Evolutionary conservation across 2,888 invertebrate genomes (phyloP).

Genomic region (Tachina fera): DNA sequence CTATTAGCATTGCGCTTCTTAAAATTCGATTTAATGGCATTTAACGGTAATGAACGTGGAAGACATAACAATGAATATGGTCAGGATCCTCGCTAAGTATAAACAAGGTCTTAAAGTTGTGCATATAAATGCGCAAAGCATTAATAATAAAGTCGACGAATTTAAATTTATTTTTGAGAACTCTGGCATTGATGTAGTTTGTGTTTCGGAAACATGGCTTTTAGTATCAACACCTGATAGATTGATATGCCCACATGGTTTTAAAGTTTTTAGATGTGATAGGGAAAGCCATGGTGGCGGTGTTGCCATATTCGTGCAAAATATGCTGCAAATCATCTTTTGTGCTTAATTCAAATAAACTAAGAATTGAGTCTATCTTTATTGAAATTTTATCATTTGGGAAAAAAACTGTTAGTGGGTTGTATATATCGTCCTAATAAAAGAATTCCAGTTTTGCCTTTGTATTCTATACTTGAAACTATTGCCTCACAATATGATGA

Average conservation of each 20-base stretch:
- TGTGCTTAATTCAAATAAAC: background rate
- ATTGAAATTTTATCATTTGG: too few species aligned
- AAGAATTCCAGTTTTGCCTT: background rate
- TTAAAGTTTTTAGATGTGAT: constrained; percentile 8
- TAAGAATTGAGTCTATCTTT: background rate
- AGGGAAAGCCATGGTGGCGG: constrained; percentile 9
- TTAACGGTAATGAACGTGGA: too few species aligned
- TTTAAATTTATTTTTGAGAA: too few species aligned
- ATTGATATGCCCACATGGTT: background rate
- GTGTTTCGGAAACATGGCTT: background rate
- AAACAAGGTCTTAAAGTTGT: too few species aligned
- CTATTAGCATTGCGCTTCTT: too few species aligned
- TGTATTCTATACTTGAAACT: background rate
- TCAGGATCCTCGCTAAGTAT: too few species aligned
- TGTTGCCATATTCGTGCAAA: constrained; percentile 12
- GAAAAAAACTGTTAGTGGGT: background rate
- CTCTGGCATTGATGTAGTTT: too few species aligned
- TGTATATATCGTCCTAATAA: background rate
- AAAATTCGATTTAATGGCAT: too few species aligned
- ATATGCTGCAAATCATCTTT: background rate
- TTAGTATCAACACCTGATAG: background rate
- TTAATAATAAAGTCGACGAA: too few species aligned
- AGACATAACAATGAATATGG: too few species aligned
- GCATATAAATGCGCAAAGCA: too few species aligned
- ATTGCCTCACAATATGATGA: background rate